Conservation (phyloP, 2,113 vertebrate genomes). For the Seriola aureovittata region DNA sequence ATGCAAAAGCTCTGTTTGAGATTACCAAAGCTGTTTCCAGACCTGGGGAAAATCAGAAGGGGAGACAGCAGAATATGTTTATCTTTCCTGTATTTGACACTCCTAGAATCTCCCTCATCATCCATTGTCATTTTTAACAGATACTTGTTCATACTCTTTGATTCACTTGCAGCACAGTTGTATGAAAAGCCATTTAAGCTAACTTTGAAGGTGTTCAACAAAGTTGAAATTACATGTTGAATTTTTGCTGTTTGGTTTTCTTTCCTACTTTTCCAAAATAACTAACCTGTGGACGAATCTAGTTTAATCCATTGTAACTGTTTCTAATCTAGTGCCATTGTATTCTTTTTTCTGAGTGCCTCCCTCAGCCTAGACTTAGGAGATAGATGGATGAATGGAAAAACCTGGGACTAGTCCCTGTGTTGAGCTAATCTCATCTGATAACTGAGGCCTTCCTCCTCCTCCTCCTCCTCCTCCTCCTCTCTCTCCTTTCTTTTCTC, state of each 20-base stretch:
- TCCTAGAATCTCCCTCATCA: conserved; percentile 7
- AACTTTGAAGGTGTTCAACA: not conserved
- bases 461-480: conserved; percentile 21
- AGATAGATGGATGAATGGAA: conserved; percentile 79
- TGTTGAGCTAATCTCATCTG: conserved; percentile 93
- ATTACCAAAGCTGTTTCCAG: conserved; percentile 69
- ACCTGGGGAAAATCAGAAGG: conserved; percentile 47
- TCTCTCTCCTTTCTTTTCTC: conserved; percentile 40
- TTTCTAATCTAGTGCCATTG: conserved; percentile 47
- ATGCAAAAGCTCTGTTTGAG: conserved; percentile 70
- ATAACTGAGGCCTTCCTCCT: conserved; percentile 70
- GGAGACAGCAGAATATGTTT: conserved; percentile 11
- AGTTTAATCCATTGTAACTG: conserved; percentile 20
- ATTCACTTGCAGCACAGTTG: conserved; percentile 20
- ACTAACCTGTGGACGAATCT: conserved; percentile 28
- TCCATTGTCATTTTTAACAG: conserved; percentile 9
- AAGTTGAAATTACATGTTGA: conserved; percentile 1
- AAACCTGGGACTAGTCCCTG: conserved; percentile 82
- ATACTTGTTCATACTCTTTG: conserved; percentile 6
- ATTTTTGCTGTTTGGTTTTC: not conserved
- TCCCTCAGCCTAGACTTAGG: conserved; percentile 31
- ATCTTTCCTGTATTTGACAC: conserved; percentile 18
- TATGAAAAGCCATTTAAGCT: conserved; percentile 5
- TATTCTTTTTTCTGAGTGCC: conserved; percentile 48
- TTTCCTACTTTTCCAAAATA: not conserved